A percentile compares a stretch with the other conserved stretches of the same genome.
Conservation (phyloP, 23 tunicate species). For the Trididemnum nubilum region DNA sequence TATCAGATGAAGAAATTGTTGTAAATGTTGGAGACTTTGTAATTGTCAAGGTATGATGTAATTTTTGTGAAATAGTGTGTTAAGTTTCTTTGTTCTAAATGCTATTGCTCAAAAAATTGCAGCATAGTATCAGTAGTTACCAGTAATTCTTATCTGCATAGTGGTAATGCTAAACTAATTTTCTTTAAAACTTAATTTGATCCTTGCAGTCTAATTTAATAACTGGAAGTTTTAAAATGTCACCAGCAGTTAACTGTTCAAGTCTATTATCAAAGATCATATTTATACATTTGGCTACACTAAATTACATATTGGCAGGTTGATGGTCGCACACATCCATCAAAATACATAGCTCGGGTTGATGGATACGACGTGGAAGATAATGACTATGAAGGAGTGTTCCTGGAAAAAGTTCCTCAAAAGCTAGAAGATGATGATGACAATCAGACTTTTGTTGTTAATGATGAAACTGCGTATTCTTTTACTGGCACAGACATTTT, state of each 20-base stretch:
- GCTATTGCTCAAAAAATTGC: not conserved
- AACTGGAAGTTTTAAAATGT: not conserved
- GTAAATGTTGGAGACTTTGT: constrained; percentile 22
- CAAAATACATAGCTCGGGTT: constrained; percentile 16
- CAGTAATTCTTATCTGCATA: not conserved
- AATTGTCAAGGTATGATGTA: constrained; percentile 22
- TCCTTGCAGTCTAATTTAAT: constrained; percentile 5
- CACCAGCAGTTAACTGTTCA: not conserved
- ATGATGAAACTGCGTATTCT: constrained; percentile 13
- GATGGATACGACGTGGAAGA: constrained; percentile 20
- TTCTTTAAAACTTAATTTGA: not conserved
- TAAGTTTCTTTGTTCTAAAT: not conserved
- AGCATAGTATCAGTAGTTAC: not conserved
- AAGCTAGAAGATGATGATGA: constrained; percentile 11
- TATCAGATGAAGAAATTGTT: constrained; percentile 23
- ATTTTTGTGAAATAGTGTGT: not conserved
- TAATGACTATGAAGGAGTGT: constrained; percentile 34
- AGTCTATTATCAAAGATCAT: not conserved
- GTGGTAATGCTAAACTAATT: not conserved
- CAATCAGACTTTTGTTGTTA: constrained; percentile 12
- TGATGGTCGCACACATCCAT: constrained; percentile 10
- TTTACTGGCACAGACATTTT: constrained; percentile 27
- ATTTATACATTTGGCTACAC: not conserved
- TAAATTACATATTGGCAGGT: constrained; percentile 10
- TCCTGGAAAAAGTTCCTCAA: constrained; percentile 21